A percentile compares a stretch with the other conserved stretches of the same genome.
Evolutionary conservation across 2,113 vertebrate genomes (phyloP).

Genomic region (Pyxicephalus adspersus): DNA sequence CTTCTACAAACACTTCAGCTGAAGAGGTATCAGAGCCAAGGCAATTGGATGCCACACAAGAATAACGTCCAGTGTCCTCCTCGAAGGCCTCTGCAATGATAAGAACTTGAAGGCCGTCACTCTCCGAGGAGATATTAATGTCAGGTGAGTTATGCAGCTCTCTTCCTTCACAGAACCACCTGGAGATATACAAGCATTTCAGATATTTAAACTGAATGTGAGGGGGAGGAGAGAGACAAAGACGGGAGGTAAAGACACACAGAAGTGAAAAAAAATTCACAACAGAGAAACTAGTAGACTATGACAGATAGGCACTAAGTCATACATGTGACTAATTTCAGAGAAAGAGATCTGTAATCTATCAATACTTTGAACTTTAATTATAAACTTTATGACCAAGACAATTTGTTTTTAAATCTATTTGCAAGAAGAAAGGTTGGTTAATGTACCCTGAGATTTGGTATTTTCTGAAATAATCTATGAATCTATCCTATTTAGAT

Average conservation of each 20-base stretch:
- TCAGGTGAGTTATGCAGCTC: slow-evolving; percentile 90
- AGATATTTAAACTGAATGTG: slow-evolving; percentile 41
- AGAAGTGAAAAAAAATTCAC: background rate
- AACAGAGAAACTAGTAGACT: background rate
- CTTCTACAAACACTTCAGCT: slow-evolving; percentile 97
- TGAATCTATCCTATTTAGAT: slow-evolving; percentile 12
- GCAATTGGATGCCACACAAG: slow-evolving; percentile 91
- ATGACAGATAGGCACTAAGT: slow-evolving; percentile 29
- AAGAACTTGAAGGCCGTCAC: slow-evolving; percentile 85
- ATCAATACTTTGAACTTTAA: slow-evolving; percentile 23
- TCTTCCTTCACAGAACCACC: slow-evolving; percentile 98
- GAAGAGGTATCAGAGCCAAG: slow-evolving; percentile 91
- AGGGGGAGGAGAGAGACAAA: background rate
- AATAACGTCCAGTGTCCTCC: slow-evolving; percentile 97
- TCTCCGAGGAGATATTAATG: slow-evolving; percentile 84
- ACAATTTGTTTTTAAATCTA: background rate
- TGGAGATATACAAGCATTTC: slow-evolving; percentile 63
- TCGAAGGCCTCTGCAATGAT: slow-evolving; percentile 95
- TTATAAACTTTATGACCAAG: slow-evolving; percentile 26
- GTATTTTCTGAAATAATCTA: slow-evolving; percentile 36
- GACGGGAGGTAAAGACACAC: background rate
- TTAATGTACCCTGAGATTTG: slow-evolving; percentile 33
- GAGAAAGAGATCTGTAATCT: slow-evolving; percentile 17
- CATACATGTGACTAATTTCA: slow-evolving; percentile 53
- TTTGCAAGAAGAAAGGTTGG: slow-evolving; percentile 32